Conservation (phyloP, 2,888 invertebrate species). For the Hoplodrina blanda region DNA sequence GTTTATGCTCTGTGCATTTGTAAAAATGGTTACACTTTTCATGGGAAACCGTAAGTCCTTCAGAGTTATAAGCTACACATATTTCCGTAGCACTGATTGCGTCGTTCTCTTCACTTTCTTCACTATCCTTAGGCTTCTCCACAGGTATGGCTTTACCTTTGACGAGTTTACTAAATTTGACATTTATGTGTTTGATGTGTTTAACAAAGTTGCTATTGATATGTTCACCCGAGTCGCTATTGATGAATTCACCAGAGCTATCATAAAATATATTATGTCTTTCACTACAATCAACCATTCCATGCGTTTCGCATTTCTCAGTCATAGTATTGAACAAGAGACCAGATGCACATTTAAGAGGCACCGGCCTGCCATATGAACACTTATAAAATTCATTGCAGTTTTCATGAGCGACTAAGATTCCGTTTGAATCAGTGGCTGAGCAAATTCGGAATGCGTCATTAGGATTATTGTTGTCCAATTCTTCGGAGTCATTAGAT, state of each 20-base stretch:
- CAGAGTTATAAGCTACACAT: constrained; percentile 63
- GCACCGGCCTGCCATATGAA: constrained; percentile 62
- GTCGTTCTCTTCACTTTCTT: not conserved
- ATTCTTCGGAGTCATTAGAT: constrained; percentile 1
- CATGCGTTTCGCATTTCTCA: constrained; percentile 70
- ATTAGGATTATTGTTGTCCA: constrained; percentile 62
- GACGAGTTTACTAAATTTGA: too few species aligned
- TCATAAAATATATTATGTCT: constrained; percentile 52
- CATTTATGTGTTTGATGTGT: too few species aligned
- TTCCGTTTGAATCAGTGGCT: constrained; percentile 61
- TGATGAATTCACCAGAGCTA: not conserved
- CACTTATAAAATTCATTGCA: constrained; percentile 75
- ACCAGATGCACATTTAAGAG: constrained; percentile 54
- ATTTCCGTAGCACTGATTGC: constrained; percentile 26
- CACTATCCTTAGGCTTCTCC: not conserved
- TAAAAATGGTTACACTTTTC: constrained; percentile 73
- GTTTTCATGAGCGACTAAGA: constrained; percentile 69
- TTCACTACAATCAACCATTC: constrained; percentile 70
- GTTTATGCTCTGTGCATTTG: constrained; percentile 59
- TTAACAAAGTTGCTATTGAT: too few species aligned
- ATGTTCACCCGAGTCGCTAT: too few species aligned
- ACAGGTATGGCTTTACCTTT: too few species aligned
- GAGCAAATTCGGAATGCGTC: constrained; percentile 68
- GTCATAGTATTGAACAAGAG: constrained; percentile 66
- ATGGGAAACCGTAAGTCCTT: constrained; percentile 64